phyloP scores from a whole-genome alignment of 2,797 vertebrate genomes.

The Ataeniobius toweri region DNA sequence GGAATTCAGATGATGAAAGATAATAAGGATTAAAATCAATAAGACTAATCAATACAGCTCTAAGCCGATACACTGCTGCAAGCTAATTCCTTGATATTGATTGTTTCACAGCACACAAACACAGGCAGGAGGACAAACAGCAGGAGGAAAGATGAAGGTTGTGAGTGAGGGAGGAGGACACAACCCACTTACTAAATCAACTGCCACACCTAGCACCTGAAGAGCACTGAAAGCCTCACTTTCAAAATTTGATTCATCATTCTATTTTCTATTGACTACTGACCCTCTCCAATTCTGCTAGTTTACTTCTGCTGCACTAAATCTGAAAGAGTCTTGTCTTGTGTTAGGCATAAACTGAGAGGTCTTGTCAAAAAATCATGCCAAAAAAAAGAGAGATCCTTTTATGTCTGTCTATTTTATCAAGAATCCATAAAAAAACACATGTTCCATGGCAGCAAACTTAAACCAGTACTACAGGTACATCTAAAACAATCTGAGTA shows the following conservation, averaged over 20 bases:
- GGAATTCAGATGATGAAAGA: conserved; percentile 53
- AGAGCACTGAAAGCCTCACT: conserved; percentile 53
- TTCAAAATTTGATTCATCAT: conserved; percentile 47
- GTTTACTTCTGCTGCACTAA: conserved; percentile 25
- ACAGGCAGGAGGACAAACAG: conserved; percentile 45
- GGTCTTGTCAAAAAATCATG: conserved; percentile 46
- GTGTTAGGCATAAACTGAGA: conserved; percentile 22
- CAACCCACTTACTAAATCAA: conserved; percentile 66
- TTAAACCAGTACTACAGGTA: neutral
- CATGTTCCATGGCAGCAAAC: neutral
- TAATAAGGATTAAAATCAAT: conserved; percentile 63
- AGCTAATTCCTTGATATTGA: conserved; percentile 52
- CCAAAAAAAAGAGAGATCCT: conserved; percentile 32
- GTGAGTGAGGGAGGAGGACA: conserved; percentile 24
- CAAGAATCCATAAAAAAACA: neutral
- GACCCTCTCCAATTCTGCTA: conserved; percentile 14
- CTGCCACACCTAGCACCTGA: conserved; percentile 53
- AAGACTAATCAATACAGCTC: conserved; percentile 48
- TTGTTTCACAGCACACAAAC: conserved; percentile 34
- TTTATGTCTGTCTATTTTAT: conserved; percentile 45
- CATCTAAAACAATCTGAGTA: no score
- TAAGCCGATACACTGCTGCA: conserved; percentile 35
- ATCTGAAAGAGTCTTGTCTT: conserved; percentile 42
- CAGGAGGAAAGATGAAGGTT: conserved; percentile 26
- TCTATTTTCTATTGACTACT: conserved; percentile 28